phyloP scores from a whole-genome alignment of 2,797 vertebrate species.

The Pangasius macronema region DNA sequence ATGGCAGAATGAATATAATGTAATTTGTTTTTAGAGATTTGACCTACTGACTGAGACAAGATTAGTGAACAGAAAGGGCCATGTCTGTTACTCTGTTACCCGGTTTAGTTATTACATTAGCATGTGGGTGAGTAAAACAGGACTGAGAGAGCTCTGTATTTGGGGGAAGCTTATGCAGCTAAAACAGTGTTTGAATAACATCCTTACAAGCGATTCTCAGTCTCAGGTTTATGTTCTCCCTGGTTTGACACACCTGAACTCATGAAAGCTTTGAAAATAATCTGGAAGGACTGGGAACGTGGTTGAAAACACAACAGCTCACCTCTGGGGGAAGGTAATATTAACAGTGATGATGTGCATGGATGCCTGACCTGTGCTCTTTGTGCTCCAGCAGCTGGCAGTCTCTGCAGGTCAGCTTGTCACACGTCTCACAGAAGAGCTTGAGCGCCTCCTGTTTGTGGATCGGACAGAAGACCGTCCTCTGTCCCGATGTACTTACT shows the following conservation, averaged over 20 bases:
- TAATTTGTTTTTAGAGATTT: not conserved
- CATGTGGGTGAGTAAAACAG: not conserved
- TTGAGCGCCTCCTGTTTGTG: conserved; percentile 98
- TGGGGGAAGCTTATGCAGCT: no score
- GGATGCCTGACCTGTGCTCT: conserved; percentile 87
- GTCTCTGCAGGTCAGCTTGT: conserved; percentile 96
- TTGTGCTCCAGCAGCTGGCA: conserved; percentile 98
- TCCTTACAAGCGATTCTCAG: not conserved
- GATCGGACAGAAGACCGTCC: conserved; percentile 94
- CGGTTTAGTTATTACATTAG: not conserved
- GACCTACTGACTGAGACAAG: not conserved
- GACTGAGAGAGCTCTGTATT: no score
- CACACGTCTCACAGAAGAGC: conserved; percentile 98
- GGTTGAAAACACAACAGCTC: not conserved
- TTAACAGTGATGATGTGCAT: not conserved
- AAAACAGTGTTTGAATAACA: not conserved
- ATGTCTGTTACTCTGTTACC: not conserved
- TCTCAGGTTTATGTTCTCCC: not conserved
- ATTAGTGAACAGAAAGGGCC: not conserved
- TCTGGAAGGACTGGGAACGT: not conserved
- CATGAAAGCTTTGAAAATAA: not conserved
- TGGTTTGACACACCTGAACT: not conserved
- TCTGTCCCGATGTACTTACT: conserved; percentile 86
- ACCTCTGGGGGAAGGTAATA: not conserved
- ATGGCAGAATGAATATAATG: not conserved